These are phyloP conservation scores for Mantis religiosa DNA, from an alignment of 2,888 invertebrate species.

Conservation along the genomic window DNA sequence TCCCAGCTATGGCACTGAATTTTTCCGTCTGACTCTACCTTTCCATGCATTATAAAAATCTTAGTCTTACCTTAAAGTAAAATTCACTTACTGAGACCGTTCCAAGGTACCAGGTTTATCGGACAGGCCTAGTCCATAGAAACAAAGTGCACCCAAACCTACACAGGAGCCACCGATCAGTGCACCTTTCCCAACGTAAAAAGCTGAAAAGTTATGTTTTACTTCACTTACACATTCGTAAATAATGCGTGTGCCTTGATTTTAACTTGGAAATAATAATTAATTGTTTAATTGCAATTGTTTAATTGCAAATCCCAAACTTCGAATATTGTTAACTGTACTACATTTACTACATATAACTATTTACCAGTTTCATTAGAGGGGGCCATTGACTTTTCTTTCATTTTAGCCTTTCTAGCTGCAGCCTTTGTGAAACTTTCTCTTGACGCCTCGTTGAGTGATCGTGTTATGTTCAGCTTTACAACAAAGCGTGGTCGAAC, in stretches of 20 bases:
- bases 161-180: slow-evolving; percentile 86
- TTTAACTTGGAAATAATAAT: no score
- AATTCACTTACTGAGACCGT: slow-evolving; percentile 70
- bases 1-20: no score
- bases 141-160: slow-evolving; percentile 89
- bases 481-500: neutral
- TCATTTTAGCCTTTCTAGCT: slow-evolving; percentile 52
- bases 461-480: slow-evolving; percentile 33
- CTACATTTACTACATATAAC: no score
- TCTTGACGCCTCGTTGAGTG: slow-evolving; percentile 42
- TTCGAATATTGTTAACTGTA: no score
- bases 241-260: neutral
- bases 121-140: slow-evolving; percentile 86
- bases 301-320: no score
- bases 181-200: slow-evolving; percentile 79
- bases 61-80: neutral
- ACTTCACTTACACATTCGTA: neutral
- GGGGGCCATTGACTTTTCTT: slow-evolving; percentile 71
- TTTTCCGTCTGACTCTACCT: no score
- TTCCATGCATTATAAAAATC: no score
- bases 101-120: slow-evolving; percentile 77
- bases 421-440: slow-evolving; percentile 35
- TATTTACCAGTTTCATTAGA: slow-evolving; percentile 69
- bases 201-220: slow-evolving; percentile 57
- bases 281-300: no score